Evolutionary conservation across 2,888 invertebrate species (phyloP).

Genomic region (Caradrina kadenii): DNA sequence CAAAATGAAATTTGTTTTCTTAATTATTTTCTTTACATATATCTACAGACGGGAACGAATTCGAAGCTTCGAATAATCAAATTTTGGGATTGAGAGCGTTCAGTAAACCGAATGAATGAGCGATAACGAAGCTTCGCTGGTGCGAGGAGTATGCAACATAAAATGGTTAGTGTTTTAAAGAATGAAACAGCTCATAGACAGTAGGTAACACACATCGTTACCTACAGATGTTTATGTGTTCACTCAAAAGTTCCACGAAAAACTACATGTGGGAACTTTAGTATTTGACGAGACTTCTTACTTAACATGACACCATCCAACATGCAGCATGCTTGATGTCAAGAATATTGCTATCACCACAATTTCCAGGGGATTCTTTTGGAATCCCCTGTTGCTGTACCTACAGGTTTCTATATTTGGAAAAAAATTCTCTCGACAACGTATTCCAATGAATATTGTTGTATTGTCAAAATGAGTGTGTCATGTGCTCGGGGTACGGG

Average conservation of each 20-base stretch:
- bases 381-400: too few relatives aligned
- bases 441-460: too few relatives aligned
- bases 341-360: too few relatives aligned
- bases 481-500: background rate
- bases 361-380: too few relatives aligned
- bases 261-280: background rate
- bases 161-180: background rate
- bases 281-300: background rate
- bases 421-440: too few relatives aligned
- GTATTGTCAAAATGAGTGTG: too few relatives aligned
- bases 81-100: constrained; percentile 4
- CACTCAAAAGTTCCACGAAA: constrained; percentile 38
- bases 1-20: too few relatives aligned
- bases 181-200: constrained; percentile 1
- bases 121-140: constrained; percentile 9
- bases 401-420: too few relatives aligned
- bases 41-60: background rate
- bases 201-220: constrained; percentile 17
- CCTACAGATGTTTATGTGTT: constrained; percentile 31
- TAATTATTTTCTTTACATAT: background rate
- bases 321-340: background rate
- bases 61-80: background rate
- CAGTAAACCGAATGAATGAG: constrained; percentile 10
- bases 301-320: background rate
- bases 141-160: background rate